Evolutionary conservation across 2,113 vertebrate genomes (phyloP), one percentile per base, ranked within the genome.

Genomic region (Fregata magnificens): DNA sequence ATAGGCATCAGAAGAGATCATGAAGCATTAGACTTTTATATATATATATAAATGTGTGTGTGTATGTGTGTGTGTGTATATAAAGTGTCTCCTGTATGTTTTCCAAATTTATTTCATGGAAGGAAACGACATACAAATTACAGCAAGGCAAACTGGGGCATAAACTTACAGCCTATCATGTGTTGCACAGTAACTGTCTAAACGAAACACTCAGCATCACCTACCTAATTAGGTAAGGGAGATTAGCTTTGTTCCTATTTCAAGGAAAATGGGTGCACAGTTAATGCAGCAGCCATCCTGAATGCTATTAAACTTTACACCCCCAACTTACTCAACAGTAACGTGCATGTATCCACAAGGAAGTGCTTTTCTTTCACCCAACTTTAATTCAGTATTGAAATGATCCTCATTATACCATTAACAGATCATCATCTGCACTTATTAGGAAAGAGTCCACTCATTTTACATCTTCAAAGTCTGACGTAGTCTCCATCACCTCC

Each of bases 371-470:
- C 53, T 49, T 96, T 82, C 56, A 59, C 25, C 5, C 78, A 69
- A 16, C 47, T 85, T 69, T 36, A 95, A 90, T 78, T 92, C 66
- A 65, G 66, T 14, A 72, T 44, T 82, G 65, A 95, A 96, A 85
- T 59, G 15, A 59, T 63, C 44, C 59, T 47, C 42, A 59, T 47
- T 78, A 84, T 31, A 65, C 47, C 50, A 86, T 53, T 88, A 59
- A 50, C 25, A 87, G 32, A 62, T 66, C 55, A 69, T 77, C 49
- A 88, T 88, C 73, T 69, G 53, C 80, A 79, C 20, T 85, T 76
- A 31, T 79, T 87, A 93, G 61, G 88, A 87, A 91, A 91, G 63
- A 94, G 20, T 52, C 24, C 15, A 31, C 74, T 93, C 66, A 47
- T 61, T 89, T 87, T 11, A 87, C 0, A 0, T 28, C 65, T 86